Evolutionary conservation across 2,797 vertebrate genomes (phyloP), one percentile per base, ranked within the genome.

Genomic region (Chromis chromis): DNA sequence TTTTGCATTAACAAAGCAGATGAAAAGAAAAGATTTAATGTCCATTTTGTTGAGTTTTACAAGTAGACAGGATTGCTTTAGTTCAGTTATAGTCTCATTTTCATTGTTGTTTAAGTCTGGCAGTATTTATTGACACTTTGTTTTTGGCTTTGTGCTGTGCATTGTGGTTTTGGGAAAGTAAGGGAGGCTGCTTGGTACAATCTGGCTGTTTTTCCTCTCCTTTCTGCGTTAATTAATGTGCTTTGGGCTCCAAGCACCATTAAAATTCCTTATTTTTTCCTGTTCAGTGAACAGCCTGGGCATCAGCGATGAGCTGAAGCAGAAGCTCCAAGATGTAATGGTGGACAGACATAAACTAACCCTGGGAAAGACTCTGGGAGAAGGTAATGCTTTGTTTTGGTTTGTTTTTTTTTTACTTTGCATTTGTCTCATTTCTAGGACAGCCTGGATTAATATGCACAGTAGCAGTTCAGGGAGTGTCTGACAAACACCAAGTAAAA

Each of bases 261-360:
- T 69, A 48, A 81, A 62, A 67, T 39, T 56, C 63, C n/a, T 50
- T 56, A 1, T 70, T 68, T 57, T 71, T 76, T 13, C 48, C n/a
- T 77, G 49, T 55, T 21, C 91, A 98, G 97, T 98, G 83, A 97
- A 97, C 93, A 95, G 94, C 24, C 91, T 98, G 77, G 97, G 96
- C 36, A 97, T 98, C 90, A 97, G 96, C 0, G 96, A 97, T 9
- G 97, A 98, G 70, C 91, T 98, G 72, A 97, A 97, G 79, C 96
- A 97, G 85, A 98, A 97, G 67, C 93, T 98, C 4, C 95, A 96
- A 46, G 97, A 98, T 0, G 97, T 98, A 63, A 97, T 97, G 96
- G 95, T 98, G 76, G 96, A 98, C 86, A 91, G 96, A 74, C 96
- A 97, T 60, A 97, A 95, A 59, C 94, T 98, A 39, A 96, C 96